Evolutionary conservation across 2,888 invertebrate genomes (phyloP), one percentile per base, ranked within the genome.

Genomic region (Mayetiola destructor): DNA sequence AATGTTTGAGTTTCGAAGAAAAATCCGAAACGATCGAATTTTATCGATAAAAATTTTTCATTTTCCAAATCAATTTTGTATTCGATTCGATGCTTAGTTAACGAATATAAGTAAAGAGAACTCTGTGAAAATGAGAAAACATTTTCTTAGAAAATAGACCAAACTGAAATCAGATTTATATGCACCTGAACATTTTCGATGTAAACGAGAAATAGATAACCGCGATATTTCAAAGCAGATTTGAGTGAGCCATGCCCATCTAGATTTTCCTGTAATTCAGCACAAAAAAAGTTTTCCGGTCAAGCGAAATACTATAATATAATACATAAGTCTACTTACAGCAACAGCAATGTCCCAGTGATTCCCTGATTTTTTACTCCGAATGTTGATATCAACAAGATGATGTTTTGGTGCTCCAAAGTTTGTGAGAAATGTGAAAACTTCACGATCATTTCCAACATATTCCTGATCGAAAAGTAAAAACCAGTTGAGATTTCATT

Each of bases 71-170:
- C 23, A 6, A 55, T 35, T 55, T 23, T 35, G 55, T 23, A 55
- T 55, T 55, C 23, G 3, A 55, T 55, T 21, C 55, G 23, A 14
- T 55, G 20, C 9, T 23, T 12, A 6, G 3, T 23, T 23, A 55
- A 8, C 14, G 55, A 55, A 55, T 36, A 55, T 55, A 55, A 18
- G n/a, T 55, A 55, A 35, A 55, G 14, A 3, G 55, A 54, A 54
- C 35, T 54, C 54, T 54, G 14, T 27, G 5, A 36, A 3, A 36
- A 21, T 21, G 21, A 21, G 9, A 10, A 40, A 40, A 40, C 21
- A n/a, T n/a, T n/a, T n/a, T n/a, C n/a, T n/a, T 12, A 39, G 16
- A 18, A 10, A 18, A n/a, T 40, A 2, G 12, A 40, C 20, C 10
- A 8, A n/a, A 39, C 4, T 39, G 40, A 21, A 20, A 36, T n/a